Conservation (phyloP, 2,888 invertebrate species). For the Bhutanitis thaidina region DNA sequence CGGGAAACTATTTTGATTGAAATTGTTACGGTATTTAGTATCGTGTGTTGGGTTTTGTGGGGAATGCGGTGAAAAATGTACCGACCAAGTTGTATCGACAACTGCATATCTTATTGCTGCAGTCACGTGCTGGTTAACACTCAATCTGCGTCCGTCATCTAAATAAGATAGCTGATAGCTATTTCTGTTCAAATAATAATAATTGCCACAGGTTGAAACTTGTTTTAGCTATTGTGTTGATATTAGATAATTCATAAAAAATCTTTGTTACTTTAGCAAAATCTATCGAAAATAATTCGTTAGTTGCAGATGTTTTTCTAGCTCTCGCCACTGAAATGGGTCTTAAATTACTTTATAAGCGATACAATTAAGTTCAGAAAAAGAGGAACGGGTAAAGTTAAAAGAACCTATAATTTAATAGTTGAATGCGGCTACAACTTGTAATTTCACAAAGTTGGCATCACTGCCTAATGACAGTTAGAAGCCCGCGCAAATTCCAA, state of each 20-base stretch:
- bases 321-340: background rate
- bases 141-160: too few relatives aligned
- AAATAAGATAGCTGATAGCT: too few relatives aligned
- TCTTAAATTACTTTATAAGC: slow-evolving; percentile 46
- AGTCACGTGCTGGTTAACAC: too few relatives aligned
- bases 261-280: too few relatives aligned
- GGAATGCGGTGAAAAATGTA: slow-evolving; percentile 3
- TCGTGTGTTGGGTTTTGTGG: background rate
- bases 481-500: slow-evolving; percentile 58
- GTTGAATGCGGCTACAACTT: slow-evolving; percentile 63
- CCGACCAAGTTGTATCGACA: background rate
- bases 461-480: slow-evolving; percentile 72
- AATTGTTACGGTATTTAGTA: slow-evolving; percentile 52
- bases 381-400: slow-evolving; percentile 41
- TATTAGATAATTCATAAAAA: too few relatives aligned
- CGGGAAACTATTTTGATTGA: slow-evolving; percentile 59
- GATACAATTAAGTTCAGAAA: slow-evolving; percentile 50
- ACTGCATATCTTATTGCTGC: too few relatives aligned
- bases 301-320: background rate
- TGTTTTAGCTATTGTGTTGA: too few relatives aligned
- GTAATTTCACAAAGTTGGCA: slow-evolving; percentile 73
- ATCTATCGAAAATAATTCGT: background rate
- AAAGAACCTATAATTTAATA: slow-evolving; percentile 67
- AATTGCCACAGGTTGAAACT: too few relatives aligned
- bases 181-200: too few relatives aligned